Conservation (phyloP, 2,888 invertebrate genomes). For the Antheraea assamensis region DNA sequence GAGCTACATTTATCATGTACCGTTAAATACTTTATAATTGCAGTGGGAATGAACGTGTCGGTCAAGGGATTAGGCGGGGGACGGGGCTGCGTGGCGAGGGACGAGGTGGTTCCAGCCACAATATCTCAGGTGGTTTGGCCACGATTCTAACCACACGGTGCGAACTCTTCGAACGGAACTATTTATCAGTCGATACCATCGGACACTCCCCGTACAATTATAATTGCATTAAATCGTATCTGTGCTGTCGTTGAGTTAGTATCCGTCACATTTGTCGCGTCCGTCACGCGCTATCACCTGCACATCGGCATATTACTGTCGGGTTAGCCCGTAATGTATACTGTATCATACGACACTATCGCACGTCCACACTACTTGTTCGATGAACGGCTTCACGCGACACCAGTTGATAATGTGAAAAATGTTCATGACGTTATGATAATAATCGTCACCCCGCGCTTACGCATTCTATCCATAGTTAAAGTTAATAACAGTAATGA, state of each 20-base stretch:
- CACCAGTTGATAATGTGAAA: background rate
- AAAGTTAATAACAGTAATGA: background rate
- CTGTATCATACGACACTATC: background rate
- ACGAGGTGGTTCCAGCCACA: background rate
- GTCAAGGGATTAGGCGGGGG: too few species aligned
- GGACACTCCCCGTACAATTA: background rate
- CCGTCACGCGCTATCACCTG: background rate
- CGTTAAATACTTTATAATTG: conserved; percentile 7
- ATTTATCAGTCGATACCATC: conserved; percentile 4
- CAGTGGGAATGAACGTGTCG: background rate
- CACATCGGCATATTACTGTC: background rate
- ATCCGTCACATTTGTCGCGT: background rate
- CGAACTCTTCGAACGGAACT: background rate
- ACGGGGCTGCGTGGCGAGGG: background rate
- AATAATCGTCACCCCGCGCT: background rate
- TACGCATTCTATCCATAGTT: background rate
- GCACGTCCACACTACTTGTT: background rate
- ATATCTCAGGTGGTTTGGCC: background rate
- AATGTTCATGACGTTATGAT: conserved; percentile 3
- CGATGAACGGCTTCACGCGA: background rate
- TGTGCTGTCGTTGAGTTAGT: background rate
- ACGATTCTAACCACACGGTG: background rate
- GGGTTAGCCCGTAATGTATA: background rate
- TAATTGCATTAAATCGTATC: background rate
- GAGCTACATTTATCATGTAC: conserved; percentile 4